Conservation (phyloP, 2,888 invertebrate species). For the Plebejus argus region DNA sequence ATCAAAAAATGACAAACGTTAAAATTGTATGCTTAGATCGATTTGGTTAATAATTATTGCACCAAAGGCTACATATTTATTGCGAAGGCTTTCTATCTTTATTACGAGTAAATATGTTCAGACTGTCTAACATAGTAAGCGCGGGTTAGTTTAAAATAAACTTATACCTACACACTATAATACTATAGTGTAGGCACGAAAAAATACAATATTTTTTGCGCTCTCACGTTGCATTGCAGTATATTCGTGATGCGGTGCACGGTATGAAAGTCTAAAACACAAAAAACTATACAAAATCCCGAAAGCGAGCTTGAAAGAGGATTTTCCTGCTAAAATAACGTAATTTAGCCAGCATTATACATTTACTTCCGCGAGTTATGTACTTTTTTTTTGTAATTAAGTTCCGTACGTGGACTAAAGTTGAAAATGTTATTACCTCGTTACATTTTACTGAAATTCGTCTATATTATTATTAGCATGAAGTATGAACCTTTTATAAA, state of each 20-base stretch:
- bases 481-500: too few relatives aligned
- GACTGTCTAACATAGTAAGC: too few relatives aligned
- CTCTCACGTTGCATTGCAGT: constrained; percentile 23
- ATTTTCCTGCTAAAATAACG: constrained; percentile 25
- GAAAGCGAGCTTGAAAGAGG: constrained; percentile 27
- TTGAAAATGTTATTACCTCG: neutral
- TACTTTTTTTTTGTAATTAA: constrained; percentile 20
- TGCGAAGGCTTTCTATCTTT: too few relatives aligned
- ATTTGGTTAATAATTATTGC: too few relatives aligned
- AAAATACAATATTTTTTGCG: neutral
- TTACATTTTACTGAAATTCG: neutral
- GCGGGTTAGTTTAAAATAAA: too few relatives aligned
- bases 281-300: constrained; percentile 10
- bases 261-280: constrained; percentile 21
- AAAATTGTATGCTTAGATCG: too few relatives aligned
- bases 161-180: too few relatives aligned
- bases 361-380: constrained; percentile 13
- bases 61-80: too few relatives aligned
- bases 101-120: too few relatives aligned
- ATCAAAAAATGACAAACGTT: too few relatives aligned
- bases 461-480: neutral
- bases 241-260: constrained; percentile 20
- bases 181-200: neutral
- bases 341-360: constrained; percentile 7
- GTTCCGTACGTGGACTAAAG: neutral